Conservation (phyloP, 2,113 vertebrate species). For the Chinchilla lanigera region DNA sequence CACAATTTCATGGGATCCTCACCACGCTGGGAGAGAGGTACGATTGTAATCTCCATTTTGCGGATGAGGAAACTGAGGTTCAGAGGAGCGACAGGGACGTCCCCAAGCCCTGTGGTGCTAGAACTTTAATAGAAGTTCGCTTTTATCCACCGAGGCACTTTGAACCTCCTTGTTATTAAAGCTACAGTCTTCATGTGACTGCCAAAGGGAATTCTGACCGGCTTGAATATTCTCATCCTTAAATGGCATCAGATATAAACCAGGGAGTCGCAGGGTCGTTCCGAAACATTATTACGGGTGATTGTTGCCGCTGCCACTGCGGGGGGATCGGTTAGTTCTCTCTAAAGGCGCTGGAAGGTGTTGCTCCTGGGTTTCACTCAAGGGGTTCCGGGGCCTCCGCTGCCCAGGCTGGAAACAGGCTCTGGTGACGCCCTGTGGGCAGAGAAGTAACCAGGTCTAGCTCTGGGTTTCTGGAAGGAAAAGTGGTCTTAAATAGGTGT, state of each 20-base stretch:
- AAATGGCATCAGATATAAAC: neutral
- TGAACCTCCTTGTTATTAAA: neutral
- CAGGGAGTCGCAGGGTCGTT: neutral
- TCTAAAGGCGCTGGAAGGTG: neutral
- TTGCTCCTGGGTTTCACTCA: neutral
- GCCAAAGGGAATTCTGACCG: neutral
- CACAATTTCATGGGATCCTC: neutral
- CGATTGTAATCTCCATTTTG: neutral
- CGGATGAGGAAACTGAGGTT: conserved; percentile 50
- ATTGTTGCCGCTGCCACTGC: neutral
- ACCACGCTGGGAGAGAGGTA: no score
- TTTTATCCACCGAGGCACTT: neutral
- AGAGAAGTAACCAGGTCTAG: no score
- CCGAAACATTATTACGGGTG: neutral
- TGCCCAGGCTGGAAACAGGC: neutral
- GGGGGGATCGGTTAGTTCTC: neutral
- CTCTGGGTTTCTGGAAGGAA: neutral
- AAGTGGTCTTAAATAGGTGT: no score
- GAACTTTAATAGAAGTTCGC: neutral
- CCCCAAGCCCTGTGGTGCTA: neutral
- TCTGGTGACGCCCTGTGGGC: neutral
- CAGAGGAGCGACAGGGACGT: neutral
- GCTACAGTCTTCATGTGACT: neutral
- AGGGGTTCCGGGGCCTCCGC: neutral
- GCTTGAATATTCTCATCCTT: neutral